Evolutionary conservation across 2,888 invertebrate species (phyloP), one percentile per base, ranked within the genome.

Genomic region (Sphaeridia pumilis): DNA sequence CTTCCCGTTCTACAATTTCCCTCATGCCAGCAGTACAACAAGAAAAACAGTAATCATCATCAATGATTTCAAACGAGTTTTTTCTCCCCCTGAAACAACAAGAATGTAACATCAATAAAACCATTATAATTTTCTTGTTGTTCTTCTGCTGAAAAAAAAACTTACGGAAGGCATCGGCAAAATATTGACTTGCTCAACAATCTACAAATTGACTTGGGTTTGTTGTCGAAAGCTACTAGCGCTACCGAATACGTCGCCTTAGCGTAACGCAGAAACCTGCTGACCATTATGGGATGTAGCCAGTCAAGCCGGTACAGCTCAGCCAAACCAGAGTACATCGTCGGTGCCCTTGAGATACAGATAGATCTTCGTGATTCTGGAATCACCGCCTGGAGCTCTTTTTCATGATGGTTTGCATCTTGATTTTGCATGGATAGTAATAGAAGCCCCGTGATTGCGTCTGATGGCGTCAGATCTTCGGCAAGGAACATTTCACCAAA

Each of bases 161-260:
- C 72, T 71, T 67, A 81, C 80, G 81, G 73, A 66, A 81, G 81
- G 67, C 84, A 84, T 42, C 77, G 72, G 67, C 85, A 85, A 67
- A 84, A 85, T 3, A 81, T 80, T 65, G 83, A 73, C 67, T 81
- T 77, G 5, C 75, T 74, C 27, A 81, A 75, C 51, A 89, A 71
- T 61, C 81, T 79, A 70, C 83, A 86, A 60, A 83, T 75, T 2
- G 87, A 87, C 1, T 83, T 82, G 57, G 80, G 80, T 57, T 82
- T 79, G 68, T 87, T 80, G 28, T 80, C 75, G 68, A 85, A 86
- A 67, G 88, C 72, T 55, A 85, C 86, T 66, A 86, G 83, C 1
- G 88, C 83, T 87, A 89, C 90, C 0, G 90, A 87, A 68, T 92
- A 92, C 5, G 84, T 81, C 4, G 85, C 85, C 69, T 86, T 79